Percentiles rank a stretch among this genome's conserved stretches.
Conservation (phyloP, 2,113 vertebrate genomes). For the Bubo bubo region DNA sequence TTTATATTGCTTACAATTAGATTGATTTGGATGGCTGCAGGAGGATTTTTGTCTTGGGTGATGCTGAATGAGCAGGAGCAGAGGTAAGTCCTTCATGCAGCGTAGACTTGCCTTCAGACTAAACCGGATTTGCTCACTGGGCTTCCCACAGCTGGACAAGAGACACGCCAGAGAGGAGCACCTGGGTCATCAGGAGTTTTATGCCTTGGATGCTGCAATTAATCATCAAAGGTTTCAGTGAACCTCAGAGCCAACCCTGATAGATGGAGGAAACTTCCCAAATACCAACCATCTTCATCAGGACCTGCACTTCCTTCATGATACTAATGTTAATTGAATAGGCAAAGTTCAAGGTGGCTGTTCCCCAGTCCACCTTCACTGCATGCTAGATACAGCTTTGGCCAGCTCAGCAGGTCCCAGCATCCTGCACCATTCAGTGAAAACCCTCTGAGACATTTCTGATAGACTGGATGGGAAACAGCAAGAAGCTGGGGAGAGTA, state of each 20-base stretch:
- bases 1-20: conserved; percentile 43
- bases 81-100: not conserved
- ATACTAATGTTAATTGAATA: not conserved
- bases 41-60: not conserved
- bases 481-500: not conserved
- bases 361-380: not conserved
- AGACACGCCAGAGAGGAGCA: not conserved
- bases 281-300: not conserved
- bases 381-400: not conserved
- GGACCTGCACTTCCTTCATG: not conserved
- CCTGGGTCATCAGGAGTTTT: not conserved
- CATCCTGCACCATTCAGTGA: not conserved
- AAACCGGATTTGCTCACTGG: not conserved
- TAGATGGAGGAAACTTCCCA: not conserved
- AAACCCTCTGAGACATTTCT: not conserved
- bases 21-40: conserved; percentile 25
- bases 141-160: not conserved
- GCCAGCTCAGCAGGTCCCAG: not conserved
- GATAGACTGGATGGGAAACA: not conserved
- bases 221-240: not conserved
- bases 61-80: not conserved
- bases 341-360: not conserved
- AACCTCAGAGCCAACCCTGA: not conserved
- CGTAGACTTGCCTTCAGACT: not conserved
- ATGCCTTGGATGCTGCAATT: not conserved